Base-by-base conservation (phyloP, 2,888 invertebrate species). In the Protonemura montana region DNA sequence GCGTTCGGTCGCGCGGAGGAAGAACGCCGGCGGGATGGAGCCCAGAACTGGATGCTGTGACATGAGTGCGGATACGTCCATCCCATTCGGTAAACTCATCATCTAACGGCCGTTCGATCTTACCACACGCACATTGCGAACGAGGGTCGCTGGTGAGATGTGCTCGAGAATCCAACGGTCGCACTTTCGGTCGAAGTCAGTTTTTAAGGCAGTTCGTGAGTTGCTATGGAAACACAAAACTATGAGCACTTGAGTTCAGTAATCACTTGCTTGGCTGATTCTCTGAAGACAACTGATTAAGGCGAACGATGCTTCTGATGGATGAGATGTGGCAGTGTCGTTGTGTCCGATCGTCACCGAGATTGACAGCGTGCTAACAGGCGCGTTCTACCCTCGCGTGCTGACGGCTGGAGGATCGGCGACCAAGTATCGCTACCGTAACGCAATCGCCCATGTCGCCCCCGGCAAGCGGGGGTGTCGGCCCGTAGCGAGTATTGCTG, bases 81-180 rank as follows among this genome's bases (percentile, higher is more conserved):
- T 96, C 89, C 97, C 96, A 91, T 95, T 95, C 89, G 96, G 96
- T 89, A 97, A 92, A 91, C 96, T 96, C 97, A 97, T 97, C 90
- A 91, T 93, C 88, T 89, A 88, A 81, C n/a, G 29, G 82, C 81
- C 28, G 81, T 16, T 0, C 29, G 3, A 10, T 16, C 59, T 59
- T 21, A 83, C 59, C 82, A 78, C 85, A 42, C 80, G 29, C 59
- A 78, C 29, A 81, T 28, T 76, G 81, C 76, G 76, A 28, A 76
- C 86, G 25, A n/a, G 35, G 77, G 35, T 35, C 35, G 10, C 35
- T 35, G 35, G 5, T 35, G 35, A 35, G 35, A 35, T 35, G 35
- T 35, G 3, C 35, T 35, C 35, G 35, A 35, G 35, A 35, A 35
- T 35, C 35, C 10, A 10, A 35, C 35, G 10, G 35, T 6, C 10